These are phyloP conservation scores for Melikaiella ostensackeni DNA, from an alignment of 2,888 invertebrate species.

Conservation along the genomic window DNA sequence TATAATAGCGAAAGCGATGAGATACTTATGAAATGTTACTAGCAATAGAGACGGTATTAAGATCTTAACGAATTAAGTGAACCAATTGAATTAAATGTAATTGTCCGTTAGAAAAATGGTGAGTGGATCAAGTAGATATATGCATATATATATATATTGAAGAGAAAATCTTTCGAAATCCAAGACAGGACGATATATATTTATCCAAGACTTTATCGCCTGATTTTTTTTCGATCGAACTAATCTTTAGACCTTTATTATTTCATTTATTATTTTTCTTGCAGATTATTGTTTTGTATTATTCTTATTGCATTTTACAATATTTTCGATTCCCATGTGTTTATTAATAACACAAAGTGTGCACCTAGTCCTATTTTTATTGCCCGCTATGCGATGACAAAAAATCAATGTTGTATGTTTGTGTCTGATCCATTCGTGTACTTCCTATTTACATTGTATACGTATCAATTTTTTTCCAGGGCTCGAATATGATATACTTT, in stretches of 20 bases:
- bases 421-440: not conserved
- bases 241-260: not conserved
- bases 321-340: not conserved
- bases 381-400: not conserved
- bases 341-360: not conserved
- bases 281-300: not conserved
- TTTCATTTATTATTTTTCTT: not conserved
- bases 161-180: constrained; percentile 39
- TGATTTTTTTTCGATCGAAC: constrained; percentile 36
- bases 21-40: constrained; percentile 49
- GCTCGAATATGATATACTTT: not conserved
- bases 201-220: constrained; percentile 16
- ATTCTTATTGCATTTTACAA: not conserved
- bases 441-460: not conserved
- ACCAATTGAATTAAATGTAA: constrained; percentile 53
- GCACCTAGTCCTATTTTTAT: not conserved
- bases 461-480: not conserved
- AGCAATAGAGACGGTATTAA: constrained; percentile 52
- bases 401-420: not conserved
- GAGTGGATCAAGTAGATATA: constrained; percentile 69
- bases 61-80: constrained; percentile 51
- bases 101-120: constrained; percentile 62
- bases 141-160: constrained; percentile 42
- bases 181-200: constrained; percentile 14
- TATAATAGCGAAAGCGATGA: constrained; percentile 44